Conservation (phyloP, 2,113 vertebrate species). For the Syngnathoides biaculeatus region DNA sequence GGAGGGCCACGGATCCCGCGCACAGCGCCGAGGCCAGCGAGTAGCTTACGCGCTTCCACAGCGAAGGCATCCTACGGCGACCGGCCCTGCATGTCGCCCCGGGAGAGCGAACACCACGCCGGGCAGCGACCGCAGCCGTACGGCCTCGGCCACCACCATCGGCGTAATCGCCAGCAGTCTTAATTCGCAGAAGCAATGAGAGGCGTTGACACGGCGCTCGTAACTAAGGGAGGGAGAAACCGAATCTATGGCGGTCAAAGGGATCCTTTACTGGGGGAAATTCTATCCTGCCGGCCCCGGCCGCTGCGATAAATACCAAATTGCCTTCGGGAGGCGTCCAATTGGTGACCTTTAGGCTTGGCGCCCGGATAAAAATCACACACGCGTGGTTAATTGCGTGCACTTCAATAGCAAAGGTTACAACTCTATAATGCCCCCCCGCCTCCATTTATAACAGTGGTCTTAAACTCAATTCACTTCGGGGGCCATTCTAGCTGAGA, state of each 20-base stretch:
- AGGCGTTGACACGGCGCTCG: conserved; percentile 13
- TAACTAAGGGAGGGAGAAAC: conserved; percentile 43
- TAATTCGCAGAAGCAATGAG: conserved; percentile 2
- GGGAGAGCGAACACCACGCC: conserved; percentile 37
- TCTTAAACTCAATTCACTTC: too few relatives aligned
- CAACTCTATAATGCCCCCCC: background rate
- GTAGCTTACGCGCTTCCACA: conserved; percentile 84
- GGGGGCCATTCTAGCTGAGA: too few relatives aligned
- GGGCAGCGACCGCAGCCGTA: conserved; percentile 28
- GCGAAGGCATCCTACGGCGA: conserved; percentile 85
- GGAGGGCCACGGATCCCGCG: conserved; percentile 79
- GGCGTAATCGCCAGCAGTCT: conserved; percentile 13
- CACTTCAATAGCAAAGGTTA: conserved; percentile 38
- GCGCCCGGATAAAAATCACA: conserved; percentile 10
- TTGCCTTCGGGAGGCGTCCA: conserved; percentile 31
- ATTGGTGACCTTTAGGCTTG: conserved; percentile 3
- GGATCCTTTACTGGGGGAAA: conserved; percentile 63
- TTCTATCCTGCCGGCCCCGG: conserved; percentile 45
- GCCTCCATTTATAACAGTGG: background rate
- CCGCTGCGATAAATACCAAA: conserved; percentile 1
- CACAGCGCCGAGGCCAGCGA: conserved; percentile 80
- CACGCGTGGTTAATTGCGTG: conserved; percentile 2
- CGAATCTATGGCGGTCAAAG: conserved; percentile 49
- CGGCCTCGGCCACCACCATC: conserved; percentile 44
- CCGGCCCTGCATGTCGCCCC: conserved; percentile 52